Conservation (phyloP, 2,888 invertebrate species). For the Teleogryllus oceanicus region DNA sequence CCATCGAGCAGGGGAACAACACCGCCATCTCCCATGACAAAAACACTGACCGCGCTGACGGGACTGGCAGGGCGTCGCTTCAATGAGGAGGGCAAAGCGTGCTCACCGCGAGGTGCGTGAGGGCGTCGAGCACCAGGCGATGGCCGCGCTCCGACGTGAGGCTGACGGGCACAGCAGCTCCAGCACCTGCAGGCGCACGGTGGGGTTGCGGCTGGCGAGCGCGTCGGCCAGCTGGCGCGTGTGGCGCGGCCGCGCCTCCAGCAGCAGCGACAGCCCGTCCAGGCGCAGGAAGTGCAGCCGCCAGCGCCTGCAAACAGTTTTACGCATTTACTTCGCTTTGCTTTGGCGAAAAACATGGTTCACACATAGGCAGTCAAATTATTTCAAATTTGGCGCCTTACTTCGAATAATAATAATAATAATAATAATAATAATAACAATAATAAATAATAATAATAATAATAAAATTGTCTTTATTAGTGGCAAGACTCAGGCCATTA, state of each 20-base stretch:
- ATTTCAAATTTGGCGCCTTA: too few species aligned
- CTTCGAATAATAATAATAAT: too few species aligned
- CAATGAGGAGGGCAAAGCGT: too few species aligned
- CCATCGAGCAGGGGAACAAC: too few species aligned
- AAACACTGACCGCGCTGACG: not conserved
- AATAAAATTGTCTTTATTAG: too few species aligned
- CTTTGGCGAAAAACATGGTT: too few species aligned
- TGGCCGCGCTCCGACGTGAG: constrained; percentile 47
- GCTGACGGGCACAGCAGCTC: constrained; percentile 49
- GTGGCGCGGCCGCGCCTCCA: constrained; percentile 46
- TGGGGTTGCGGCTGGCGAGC: constrained; percentile 46
- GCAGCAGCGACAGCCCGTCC: constrained; percentile 48
- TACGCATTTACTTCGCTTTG: not conserved
- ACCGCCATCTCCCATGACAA: too few species aligned
- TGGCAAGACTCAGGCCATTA: too few species aligned
- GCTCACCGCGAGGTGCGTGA: constrained; percentile 48
- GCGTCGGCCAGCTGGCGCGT: constrained; percentile 47
- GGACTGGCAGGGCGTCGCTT: too few species aligned
- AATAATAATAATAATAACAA: too few species aligned
- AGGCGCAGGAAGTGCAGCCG: constrained; percentile 48
- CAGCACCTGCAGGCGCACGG: constrained; percentile 50
- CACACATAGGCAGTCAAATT: too few species aligned
- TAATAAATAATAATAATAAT: too few species aligned
- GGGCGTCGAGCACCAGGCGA: constrained; percentile 45
- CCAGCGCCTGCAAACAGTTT: constrained; percentile 43